Evolutionary conservation across 2,797 vertebrate genomes (phyloP).

Genomic region (Momotus momota): DNA sequence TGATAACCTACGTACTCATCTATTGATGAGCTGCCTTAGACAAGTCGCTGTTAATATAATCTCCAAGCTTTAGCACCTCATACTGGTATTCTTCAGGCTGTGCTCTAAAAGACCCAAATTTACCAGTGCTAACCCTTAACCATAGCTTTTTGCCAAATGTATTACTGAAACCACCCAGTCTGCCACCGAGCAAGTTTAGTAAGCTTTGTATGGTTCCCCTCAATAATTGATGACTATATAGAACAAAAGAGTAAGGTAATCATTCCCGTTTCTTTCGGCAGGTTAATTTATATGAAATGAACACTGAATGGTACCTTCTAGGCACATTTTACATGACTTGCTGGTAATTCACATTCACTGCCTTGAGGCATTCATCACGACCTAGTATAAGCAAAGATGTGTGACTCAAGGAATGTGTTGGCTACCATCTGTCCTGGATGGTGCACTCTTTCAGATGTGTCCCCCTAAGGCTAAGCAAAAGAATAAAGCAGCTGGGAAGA

Average conservation of each 20-base stretch:
- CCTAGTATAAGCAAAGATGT: not conserved
- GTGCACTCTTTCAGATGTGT: not conserved
- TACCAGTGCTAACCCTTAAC: not conserved
- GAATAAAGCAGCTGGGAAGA: not conserved
- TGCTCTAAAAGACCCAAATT: not conserved
- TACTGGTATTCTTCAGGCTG: not conserved
- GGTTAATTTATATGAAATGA: constrained; percentile 12
- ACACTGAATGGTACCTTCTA: not conserved
- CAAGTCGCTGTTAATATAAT: not conserved
- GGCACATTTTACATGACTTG: not conserved
- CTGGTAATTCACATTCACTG: not conserved
- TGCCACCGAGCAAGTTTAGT: not conserved
- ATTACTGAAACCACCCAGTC: not conserved
- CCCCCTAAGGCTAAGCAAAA: not conserved
- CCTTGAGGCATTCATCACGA: not conserved
- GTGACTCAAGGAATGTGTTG: not conserved
- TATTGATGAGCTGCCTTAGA: not conserved
- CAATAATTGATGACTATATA: not conserved
- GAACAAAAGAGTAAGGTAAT: not conserved
- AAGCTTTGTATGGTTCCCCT: not conserved
- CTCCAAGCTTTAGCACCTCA: not conserved
- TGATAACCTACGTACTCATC: not conserved
- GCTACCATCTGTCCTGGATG: constrained; percentile 28
- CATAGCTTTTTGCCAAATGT: not conserved
- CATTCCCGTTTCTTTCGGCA: not conserved